A percentile compares a stretch with the other conserved stretches of the same genome.
phyloP scores from a whole-genome alignment of 2,113 vertebrate genomes.

The Phoenicopterus ruber region DNA sequence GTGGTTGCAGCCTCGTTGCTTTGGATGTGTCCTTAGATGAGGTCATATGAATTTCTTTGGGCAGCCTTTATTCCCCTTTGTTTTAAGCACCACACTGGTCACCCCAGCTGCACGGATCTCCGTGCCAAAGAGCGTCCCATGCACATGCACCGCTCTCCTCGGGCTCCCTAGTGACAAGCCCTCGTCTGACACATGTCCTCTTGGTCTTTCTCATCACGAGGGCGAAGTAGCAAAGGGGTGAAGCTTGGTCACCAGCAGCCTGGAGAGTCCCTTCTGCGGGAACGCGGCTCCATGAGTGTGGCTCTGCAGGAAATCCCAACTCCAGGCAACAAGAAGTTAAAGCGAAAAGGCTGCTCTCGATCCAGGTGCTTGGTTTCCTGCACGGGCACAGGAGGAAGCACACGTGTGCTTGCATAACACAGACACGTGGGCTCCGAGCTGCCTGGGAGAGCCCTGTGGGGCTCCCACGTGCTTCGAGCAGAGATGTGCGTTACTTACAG shows the following conservation, averaged over 20 bases:
- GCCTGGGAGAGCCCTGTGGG: neutral
- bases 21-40: conserved; percentile 52
- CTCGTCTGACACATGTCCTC: neutral
- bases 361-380: neutral
- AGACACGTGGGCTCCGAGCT: neutral
- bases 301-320: neutral
- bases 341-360: accelerated
- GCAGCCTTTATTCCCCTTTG: conserved; percentile 55
- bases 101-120: conserved; percentile 19
- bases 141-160: neutral
- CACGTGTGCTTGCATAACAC: neutral
- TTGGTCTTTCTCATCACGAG: neutral
- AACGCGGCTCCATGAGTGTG: neutral
- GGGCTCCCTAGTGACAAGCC: neutral
- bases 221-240: neutral
- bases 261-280: neutral
- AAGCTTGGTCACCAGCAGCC: neutral
- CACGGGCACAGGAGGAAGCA: accelerated
- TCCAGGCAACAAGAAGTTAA: neutral
- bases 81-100: neutral
- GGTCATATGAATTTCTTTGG: conserved; percentile 33
- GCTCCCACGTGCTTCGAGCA: neutral
- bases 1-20: conserved; percentile 13
- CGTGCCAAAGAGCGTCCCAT: neutral
- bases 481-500: neutral